Evolutionary conservation across 1,140 invertebrate genomes (phyloP).

Genomic region (Drosophila baimaii): DNA sequence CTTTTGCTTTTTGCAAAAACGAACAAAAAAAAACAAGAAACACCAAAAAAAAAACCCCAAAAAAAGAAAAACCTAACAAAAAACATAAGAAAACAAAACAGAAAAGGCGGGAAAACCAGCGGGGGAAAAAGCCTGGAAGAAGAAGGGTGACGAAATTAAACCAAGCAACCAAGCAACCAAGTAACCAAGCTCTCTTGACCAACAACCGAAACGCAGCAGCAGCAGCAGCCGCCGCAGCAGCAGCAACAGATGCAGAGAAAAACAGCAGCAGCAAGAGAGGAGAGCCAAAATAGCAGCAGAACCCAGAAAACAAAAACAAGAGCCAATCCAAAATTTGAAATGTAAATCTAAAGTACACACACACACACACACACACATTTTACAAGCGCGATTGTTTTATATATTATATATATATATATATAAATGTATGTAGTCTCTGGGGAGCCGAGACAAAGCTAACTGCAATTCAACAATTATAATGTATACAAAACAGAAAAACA

Average conservation of each 20-base stretch:
- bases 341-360: slow-evolving; percentile 37
- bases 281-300: slow-evolving; percentile 17
- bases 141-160: neutral
- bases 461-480: slow-evolving; percentile 49
- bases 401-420: slow-evolving; percentile 52
- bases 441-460: slow-evolving; percentile 19
- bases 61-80: slow-evolving; percentile 23
- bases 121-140: slow-evolving; percentile 9
- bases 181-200: slow-evolving; percentile 60
- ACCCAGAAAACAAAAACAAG: neutral
- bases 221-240: slow-evolving; percentile 19
- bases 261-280: slow-evolving; percentile 14
- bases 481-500: slow-evolving; percentile 43
- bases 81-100: slow-evolving; percentile 15
- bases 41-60: slow-evolving; percentile 32
- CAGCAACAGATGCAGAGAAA: slow-evolving; percentile 9
- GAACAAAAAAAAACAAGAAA: slow-evolving; percentile 2
- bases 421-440: slow-evolving; percentile 58
- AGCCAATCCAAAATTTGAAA: slow-evolving; percentile 40
- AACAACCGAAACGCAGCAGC: slow-evolving; percentile 34
- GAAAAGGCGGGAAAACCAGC: slow-evolving; percentile 7
- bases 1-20: slow-evolving; percentile 53
- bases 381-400: slow-evolving; percentile 18
- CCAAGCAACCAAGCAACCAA: no score
- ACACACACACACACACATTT: slow-evolving; percentile 26